Base-by-base conservation (phyloP, 2,113 vertebrate species). In the Amazona vittata region DNA sequence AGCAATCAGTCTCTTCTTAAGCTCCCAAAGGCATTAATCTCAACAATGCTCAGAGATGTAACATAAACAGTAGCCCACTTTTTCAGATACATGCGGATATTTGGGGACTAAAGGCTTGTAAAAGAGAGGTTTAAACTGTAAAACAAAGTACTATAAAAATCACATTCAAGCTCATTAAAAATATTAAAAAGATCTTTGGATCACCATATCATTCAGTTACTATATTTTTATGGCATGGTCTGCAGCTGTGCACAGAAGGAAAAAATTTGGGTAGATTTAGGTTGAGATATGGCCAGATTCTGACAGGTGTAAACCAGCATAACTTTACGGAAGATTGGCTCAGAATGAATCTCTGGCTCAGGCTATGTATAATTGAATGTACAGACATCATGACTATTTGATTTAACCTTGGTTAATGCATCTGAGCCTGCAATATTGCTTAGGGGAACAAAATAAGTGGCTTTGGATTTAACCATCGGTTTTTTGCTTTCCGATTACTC, bases 321-420 rank as follows among this genome's bases (percentile, higher is more conserved):
- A 67, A 47, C 24, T 83, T 57, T 76, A 25, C 63, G 35, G 65
- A 86, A 63, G 37, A 46, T 8, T 91, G 78, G 15, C 67, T 93
- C 75, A 91, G 47, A 90, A 79, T 46, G 52, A 85, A n/a, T 60
- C 59, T 88, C 67, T 83, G 78, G 49, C 49, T 94, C 8, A 1
- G 44, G 17, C 63, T 90, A 86, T 90, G 53, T 59, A 83, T 96
- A 95, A 96, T 52, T 95, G 82, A 95, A 91, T 33, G 70, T 24
- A 24, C 53, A 96, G 93, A 88, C 82, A 95, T 86, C 47, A 65
- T 33, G 82, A 85, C 84, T 88, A 69, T 80, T 94, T 69, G 82
- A 95, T 94, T 95, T 91, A 96, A 85, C 82, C 33, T 96, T 90
- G 59, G 75, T 96, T 94, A 96, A 92, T 94, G 85, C 68, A 86